Conservation (phyloP, 2,797 vertebrate species). For the Paratrypauchen microcephalus region DNA sequence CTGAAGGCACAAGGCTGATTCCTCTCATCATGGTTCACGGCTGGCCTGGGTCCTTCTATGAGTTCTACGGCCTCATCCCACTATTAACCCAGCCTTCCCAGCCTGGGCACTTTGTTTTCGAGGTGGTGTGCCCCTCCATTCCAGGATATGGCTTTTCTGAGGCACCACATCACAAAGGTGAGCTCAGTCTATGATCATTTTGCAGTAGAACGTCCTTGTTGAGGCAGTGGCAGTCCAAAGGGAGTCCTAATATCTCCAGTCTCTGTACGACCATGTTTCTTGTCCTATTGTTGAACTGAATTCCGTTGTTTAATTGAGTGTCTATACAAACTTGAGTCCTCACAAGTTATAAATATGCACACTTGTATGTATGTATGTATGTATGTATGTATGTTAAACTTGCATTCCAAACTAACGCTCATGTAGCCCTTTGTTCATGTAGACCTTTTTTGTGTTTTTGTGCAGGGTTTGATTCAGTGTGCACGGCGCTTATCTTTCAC, state of each 20-base stretch:
- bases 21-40: conserved; percentile 89
- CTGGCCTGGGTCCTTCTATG: conserved; percentile 90
- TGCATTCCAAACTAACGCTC: neutral
- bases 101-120: conserved; percentile 71
- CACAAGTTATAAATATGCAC: too few species aligned
- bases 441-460: neutral
- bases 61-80: conserved; percentile 87
- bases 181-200: conserved; percentile 18
- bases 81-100: conserved; percentile 75
- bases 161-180: conserved; percentile 83
- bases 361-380: too few species aligned
- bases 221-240: neutral
- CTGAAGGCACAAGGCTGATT: conserved; percentile 60
- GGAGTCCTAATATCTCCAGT: neutral
- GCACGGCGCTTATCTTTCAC: conserved; percentile 83
- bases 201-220: neutral
- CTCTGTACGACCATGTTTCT: too few species aligned
- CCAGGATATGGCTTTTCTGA: conserved; percentile 90
- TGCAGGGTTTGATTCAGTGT: conserved; percentile 80
- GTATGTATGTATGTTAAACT: neutral
- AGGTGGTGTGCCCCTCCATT: conserved; percentile 90
- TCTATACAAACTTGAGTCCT: too few species aligned
- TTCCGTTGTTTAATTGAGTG: too few species aligned
- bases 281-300: too few species aligned
- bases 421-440: neutral